Percentiles rank a stretch among this genome's conserved stretches.
These are phyloP conservation scores for Nomada goodeniana DNA, from an alignment of 2,888 invertebrate genomes.

Conservation along the genomic window DNA sequence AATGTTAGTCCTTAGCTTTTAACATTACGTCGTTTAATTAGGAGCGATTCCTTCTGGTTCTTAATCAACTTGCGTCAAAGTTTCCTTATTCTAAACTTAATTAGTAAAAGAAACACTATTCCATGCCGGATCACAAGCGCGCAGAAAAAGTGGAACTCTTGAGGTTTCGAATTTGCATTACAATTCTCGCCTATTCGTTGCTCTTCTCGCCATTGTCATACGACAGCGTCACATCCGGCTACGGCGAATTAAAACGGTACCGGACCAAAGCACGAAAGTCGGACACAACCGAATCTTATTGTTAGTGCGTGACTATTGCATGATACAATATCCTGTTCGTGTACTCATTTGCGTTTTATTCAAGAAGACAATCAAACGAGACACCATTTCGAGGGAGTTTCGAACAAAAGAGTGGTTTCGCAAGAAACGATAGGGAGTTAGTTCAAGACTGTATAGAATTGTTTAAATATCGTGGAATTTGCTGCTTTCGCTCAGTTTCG, in stretches of 20 bases:
- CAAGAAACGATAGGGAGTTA: background rate
- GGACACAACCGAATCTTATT: constrained; percentile 49
- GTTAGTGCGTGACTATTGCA: constrained; percentile 18
- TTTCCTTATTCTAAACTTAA: too few species aligned
- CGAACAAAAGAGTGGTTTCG: constrained; percentile 11
- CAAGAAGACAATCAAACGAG: constrained; percentile 33
- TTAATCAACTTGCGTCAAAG: too few species aligned
- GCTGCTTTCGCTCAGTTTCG: too few species aligned
- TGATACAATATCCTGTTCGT: constrained; percentile 22
- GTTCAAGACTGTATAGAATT: background rate
- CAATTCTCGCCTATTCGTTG: constrained; percentile 4
- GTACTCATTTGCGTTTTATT: constrained; percentile 29
- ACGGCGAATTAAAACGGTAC: constrained; percentile 62
- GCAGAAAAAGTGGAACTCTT: background rate
- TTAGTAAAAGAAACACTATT: too few species aligned
- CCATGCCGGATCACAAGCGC: too few species aligned
- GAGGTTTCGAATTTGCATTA: background rate
- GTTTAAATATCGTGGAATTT: background rate
- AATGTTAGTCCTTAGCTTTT: too few species aligned
- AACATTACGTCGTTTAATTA: too few species aligned
- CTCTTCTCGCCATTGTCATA: constrained; percentile 4
- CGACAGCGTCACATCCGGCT: constrained; percentile 50
- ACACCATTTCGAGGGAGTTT: background rate
- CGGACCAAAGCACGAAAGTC: constrained; percentile 47
- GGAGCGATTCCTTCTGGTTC: too few species aligned